phyloP scores from a whole-genome alignment of 2,113 vertebrate species.

The Campylorhamphus procurvoides region DNA sequence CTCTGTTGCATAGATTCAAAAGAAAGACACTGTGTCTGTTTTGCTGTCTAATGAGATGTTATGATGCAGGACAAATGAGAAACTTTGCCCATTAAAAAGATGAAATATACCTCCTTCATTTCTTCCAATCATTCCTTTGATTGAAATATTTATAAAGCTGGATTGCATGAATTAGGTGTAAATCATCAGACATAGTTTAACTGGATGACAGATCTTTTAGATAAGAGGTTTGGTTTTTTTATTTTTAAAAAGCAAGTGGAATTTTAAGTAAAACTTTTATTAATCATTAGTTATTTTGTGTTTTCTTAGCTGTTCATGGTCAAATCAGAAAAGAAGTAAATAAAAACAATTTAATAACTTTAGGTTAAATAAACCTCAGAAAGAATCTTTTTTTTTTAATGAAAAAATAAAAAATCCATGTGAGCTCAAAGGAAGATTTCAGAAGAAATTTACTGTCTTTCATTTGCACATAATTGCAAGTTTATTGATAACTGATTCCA shows the following conservation, averaged over 20 bases:
- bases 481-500: background rate
- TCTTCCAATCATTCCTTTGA: slow-evolving; percentile 53
- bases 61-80: slow-evolving; percentile 37
- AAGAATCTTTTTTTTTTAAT: background rate
- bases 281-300: background rate
- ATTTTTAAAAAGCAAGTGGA: background rate
- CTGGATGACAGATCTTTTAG: slow-evolving; percentile 7
- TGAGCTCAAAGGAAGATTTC: background rate
- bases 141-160: slow-evolving; percentile 71
- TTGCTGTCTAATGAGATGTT: background rate
- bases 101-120: slow-evolving; percentile 21
- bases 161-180: slow-evolving; percentile 33
- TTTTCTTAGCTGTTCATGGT: background rate
- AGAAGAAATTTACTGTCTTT: background rate
- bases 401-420: background rate
- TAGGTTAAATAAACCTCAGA: background rate
- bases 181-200: slow-evolving; percentile 31
- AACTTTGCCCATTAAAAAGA: slow-evolving; percentile 40
- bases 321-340: background rate
- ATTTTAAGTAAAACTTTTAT: slow-evolving; percentile 3
- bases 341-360: background rate
- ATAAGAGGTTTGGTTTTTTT: background rate
- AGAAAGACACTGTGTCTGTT: background rate
- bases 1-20: slow-evolving; percentile 20
- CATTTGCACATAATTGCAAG: background rate